These are phyloP conservation scores for Acromyrmex echinatior DNA, from an alignment of 1,140 invertebrate species.

Conservation along the genomic window DNA sequence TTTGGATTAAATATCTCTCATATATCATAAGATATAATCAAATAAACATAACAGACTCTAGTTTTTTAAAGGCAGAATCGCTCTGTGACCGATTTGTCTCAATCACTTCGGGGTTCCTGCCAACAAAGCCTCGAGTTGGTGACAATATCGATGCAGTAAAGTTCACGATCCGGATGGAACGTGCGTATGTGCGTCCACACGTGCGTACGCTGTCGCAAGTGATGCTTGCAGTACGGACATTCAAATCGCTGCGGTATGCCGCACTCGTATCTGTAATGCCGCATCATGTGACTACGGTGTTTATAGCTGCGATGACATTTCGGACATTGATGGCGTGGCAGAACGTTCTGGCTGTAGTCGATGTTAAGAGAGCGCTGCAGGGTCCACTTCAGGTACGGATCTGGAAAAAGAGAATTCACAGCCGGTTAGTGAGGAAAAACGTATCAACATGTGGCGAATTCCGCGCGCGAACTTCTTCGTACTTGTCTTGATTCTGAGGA, in stretches of 20 bases:
- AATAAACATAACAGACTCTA: slow-evolving; percentile 23
- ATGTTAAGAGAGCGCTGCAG: neutral
- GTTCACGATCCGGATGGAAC: slow-evolving; percentile 79
- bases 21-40: neutral
- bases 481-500: slow-evolving; percentile 17
- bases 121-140: slow-evolving; percentile 78
- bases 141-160: slow-evolving; percentile 82
- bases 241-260: slow-evolving; percentile 87
- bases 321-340: slow-evolving; percentile 84
- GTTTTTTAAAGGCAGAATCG: neutral
- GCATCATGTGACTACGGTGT: slow-evolving; percentile 86
- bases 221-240: slow-evolving; percentile 87
- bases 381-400: neutral
- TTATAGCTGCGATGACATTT: slow-evolving; percentile 88
- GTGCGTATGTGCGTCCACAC: slow-evolving; percentile 84
- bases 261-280: slow-evolving; percentile 88
- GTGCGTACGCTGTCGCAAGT: slow-evolving; percentile 83
- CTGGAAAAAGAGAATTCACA: slow-evolving; percentile 65
- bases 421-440: slow-evolving; percentile 33
- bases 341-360: neutral
- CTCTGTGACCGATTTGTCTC: neutral
- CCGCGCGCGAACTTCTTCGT: slow-evolving; percentile 26
- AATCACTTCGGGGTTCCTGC: slow-evolving; percentile 69
- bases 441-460: neutral
- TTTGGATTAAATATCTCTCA: too few species aligned